Evolutionary conservation across 2,888 invertebrate species (phyloP), one percentile per base, ranked within the genome.

Genomic region (Nasonia oneida): DNA sequence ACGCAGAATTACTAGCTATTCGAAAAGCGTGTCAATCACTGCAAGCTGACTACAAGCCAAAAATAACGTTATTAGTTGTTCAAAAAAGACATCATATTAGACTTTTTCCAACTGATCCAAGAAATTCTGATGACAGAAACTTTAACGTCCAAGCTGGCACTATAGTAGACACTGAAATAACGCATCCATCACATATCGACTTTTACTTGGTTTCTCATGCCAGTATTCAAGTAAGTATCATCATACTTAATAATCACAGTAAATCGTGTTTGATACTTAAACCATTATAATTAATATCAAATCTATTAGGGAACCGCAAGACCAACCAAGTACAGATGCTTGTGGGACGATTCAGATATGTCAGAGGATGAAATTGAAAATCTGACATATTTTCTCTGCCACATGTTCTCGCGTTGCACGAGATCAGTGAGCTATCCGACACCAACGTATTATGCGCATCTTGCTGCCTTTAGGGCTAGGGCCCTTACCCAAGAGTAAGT

Each of bases 1-100:
- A 94, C 76, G 93, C 94, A 1, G 97, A 97, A 92, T 90, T 97
- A n/a, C 90, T 90, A 0, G 96, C 96, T 0, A 96, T 98, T 15
- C 94, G 96, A 91, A 93, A 94, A 71, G 99, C 98, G 0, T 97
- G 97, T 89, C 94, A 91, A 89, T 93, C 91, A 89, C 89, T 96
- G 57, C 93, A 94, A 78, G 88, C 93, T 6, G 93, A 92, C 0
- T 96, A 95, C 89, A 95, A 96, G 90, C 98, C 99, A 0, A 95
- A 96, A 78, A 96, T 99, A 39, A 97, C 98, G 50, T 99, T 98
- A 93, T 94, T 99, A 71, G 97, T 99, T 12, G 99, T 99, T 0
- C 99, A 99, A 93, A 99, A 99, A 93, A 95, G 99, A 0, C 99
- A 99, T 94, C 99, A 99, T 92, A 98, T 98, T 0, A 95, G 99